Evolutionary conservation across 2,113 vertebrate genomes (phyloP).

Genomic region (Bujurquina vittata): DNA sequence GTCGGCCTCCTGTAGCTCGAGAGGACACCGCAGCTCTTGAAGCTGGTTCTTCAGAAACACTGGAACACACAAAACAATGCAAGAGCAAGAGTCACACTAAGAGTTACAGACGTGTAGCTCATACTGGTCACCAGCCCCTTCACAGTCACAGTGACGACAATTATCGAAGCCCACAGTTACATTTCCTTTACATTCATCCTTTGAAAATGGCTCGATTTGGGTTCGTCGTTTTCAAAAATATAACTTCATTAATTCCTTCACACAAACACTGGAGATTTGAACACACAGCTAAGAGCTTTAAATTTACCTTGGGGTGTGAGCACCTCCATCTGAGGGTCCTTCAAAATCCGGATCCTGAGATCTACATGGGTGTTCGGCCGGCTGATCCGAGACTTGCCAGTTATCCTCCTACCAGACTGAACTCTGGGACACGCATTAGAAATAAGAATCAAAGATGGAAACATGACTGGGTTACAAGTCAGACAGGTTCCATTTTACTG

Average conservation of each 20-base stretch:
- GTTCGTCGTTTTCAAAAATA: too few species aligned
- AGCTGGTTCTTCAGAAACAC: conserved; percentile 5
- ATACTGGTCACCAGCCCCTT: neutral
- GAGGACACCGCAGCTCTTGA: conserved; percentile 2
- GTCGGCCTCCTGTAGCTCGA: neutral
- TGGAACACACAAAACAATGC: neutral
- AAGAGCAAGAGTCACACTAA: neutral
- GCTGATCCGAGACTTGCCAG: neutral
- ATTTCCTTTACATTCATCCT: neutral
- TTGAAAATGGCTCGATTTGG: too few species aligned
- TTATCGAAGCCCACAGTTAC: neutral
- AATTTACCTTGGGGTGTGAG: neutral
- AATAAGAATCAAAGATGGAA: neutral
- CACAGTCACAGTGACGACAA: neutral
- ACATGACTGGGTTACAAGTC: too few species aligned
- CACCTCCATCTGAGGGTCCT: neutral
- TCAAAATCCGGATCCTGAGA: conserved; percentile 19
- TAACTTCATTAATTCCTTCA: neutral
- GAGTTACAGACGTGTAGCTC: neutral
- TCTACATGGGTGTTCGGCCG: neutral
- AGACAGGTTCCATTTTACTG: too few species aligned
- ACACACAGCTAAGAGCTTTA: neutral
- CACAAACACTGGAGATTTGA: neutral
- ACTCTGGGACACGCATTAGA: neutral
- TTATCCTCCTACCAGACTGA: neutral